Percentiles rank a stretch among this genome's conserved stretches.
These are phyloP conservation scores for Biston betularia DNA, from an alignment of 2,888 invertebrate genomes.

Conservation along the genomic window DNA sequence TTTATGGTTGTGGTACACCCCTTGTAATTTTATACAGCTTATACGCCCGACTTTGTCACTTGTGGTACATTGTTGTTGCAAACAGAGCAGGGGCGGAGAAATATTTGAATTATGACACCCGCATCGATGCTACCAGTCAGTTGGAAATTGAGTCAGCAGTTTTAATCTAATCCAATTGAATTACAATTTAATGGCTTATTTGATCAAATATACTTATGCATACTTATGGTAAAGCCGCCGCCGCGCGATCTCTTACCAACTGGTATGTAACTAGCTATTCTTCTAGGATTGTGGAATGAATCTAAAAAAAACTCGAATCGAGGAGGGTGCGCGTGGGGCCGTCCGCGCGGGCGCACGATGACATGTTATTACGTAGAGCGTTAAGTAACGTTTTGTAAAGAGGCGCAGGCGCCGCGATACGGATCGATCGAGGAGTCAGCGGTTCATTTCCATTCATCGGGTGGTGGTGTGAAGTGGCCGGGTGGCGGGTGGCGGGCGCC, in stretches of 20 bases:
- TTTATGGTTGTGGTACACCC: constrained; percentile 5
- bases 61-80: constrained; percentile 20
- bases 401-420: constrained; percentile 47
- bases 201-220: constrained; percentile 28
- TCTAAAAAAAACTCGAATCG: constrained; percentile 6
- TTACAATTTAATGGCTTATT: constrained; percentile 31
- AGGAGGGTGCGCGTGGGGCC: constrained; percentile 13
- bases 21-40: constrained; percentile 5
- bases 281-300: constrained; percentile 11
- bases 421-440: constrained; percentile 54
- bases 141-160: constrained; percentile 29
- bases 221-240: constrained; percentile 7
- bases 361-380: constrained; percentile 43
- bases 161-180: constrained; percentile 23
- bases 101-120: constrained; percentile 29
- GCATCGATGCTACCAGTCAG: constrained; percentile 18
- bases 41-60: constrained; percentile 9
- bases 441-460: constrained; percentile 78
- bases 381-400: constrained; percentile 41
- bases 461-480: constrained; percentile 76
- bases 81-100: constrained; percentile 23
- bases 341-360: constrained; percentile 29
- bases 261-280: background rate
- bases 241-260: background rate
- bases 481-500: constrained; percentile 66